Evolutionary conservation across 2,797 vertebrate species (phyloP).

Genomic region (Pseudotriccus pelzelni): DNA sequence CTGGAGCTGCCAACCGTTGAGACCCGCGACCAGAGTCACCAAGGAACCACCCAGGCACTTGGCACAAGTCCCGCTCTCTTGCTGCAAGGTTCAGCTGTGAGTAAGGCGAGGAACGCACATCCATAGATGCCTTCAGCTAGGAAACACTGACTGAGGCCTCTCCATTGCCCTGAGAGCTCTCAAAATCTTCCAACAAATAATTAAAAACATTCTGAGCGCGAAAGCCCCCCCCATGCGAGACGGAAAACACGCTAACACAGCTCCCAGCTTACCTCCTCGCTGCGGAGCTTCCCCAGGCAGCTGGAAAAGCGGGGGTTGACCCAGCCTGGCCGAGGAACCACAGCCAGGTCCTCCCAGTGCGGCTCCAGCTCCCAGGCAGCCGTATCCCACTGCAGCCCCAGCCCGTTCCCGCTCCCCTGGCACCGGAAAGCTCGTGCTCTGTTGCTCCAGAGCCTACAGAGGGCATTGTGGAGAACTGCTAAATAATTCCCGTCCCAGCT

Average conservation of each 20-base stretch:
- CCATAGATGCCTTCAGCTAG: constrained; percentile 45
- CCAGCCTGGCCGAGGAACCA: neutral
- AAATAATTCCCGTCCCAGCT: neutral
- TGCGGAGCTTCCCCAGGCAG: neutral
- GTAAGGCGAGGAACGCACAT: neutral
- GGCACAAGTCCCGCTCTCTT: neutral
- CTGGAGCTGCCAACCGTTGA: neutral
- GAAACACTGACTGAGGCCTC: constrained; percentile 35
- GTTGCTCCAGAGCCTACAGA: neutral
- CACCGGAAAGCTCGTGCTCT: neutral
- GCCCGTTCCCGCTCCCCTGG: neutral
- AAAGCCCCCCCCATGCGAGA: neutral
- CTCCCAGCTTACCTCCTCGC: neutral
- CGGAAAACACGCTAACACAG: neutral
- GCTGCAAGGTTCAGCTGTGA: neutral
- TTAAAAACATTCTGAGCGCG: constrained; percentile 11
- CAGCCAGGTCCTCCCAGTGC: accelerated
- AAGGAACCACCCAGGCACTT: constrained; percentile 31
- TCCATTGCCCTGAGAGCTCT: constrained; percentile 6
- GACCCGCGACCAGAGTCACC: constrained; percentile 12
- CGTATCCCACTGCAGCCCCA: neutral
- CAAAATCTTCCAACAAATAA: constrained; percentile 33
- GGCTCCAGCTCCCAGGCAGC: neutral
- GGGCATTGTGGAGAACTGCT: constrained; percentile 11
- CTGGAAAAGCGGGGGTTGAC: neutral